phyloP scores from a whole-genome alignment of 2,797 vertebrate species.

The Amblyraja radiata region DNA sequence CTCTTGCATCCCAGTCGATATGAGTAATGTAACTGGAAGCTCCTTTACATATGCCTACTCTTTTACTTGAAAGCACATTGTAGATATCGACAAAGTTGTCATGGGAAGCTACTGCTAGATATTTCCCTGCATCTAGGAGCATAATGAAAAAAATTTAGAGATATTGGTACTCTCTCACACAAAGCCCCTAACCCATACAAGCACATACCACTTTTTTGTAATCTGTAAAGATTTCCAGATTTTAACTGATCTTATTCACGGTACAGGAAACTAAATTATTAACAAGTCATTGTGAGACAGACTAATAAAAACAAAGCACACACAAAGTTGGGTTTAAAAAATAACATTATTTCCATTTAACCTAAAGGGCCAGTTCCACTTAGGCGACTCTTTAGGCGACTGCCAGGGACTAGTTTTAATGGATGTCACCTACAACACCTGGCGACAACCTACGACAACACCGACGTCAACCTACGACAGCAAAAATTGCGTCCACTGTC shows the following conservation, averaged over 20 bases:
- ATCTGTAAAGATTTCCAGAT: neutral
- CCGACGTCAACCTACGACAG: no score
- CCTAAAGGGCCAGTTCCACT: neutral
- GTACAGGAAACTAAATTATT: neutral
- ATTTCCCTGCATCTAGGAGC: conserved; percentile 80
- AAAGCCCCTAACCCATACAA: neutral
- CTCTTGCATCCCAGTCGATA: conserved; percentile 90
- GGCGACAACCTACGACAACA: no score
- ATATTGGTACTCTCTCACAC: neutral
- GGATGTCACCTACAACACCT: no score
- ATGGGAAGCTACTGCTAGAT: conserved; percentile 88
- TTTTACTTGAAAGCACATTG: conserved; percentile 89
- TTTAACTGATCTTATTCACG: neutral
- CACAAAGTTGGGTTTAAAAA: neutral
- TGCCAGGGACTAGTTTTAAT: no score
- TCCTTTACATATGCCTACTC: conserved; percentile 92
- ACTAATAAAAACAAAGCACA: neutral
- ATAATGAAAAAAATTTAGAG: neutral
- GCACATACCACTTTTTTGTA: neutral
- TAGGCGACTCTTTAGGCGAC: no score
- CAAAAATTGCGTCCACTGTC: no score
- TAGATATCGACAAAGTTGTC: conserved; percentile 97
- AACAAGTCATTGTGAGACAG: neutral
- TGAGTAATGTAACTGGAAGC: conserved; percentile 86
- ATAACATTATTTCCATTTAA: neutral